Evolutionary conservation across 2,113 vertebrate species (phyloP).

Genomic region (Conger conger): DNA sequence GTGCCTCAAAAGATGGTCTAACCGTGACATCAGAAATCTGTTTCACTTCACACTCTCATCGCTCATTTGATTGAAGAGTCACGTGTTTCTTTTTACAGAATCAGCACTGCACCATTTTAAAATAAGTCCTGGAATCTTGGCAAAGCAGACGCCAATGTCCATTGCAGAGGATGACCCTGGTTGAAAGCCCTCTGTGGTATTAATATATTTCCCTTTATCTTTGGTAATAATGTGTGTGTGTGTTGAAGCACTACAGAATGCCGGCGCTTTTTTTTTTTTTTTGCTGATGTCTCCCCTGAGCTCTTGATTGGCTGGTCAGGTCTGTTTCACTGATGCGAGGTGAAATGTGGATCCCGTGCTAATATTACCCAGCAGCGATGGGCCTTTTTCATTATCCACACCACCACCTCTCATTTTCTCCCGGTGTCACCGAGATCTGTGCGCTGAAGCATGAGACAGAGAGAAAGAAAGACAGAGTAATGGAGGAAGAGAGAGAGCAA

Average conservation of each 20-base stretch:
- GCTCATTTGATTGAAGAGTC: constrained; percentile 1
- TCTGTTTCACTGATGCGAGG: background rate
- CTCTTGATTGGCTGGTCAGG: background rate
- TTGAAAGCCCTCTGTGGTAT: background rate
- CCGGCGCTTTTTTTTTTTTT: background rate
- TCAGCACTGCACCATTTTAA: background rate
- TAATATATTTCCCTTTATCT: constrained; percentile 6
- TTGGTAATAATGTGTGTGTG: constrained; percentile 13
- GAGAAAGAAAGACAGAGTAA: background rate
- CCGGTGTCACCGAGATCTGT: background rate
- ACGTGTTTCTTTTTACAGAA: constrained; percentile 8
- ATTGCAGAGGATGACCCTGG: background rate
- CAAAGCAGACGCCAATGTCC: background rate
- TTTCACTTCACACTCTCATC: constrained; percentile 1
- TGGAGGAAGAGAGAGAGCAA: constrained; percentile 1
- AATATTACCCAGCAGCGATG: background rate
- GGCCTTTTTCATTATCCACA: background rate
- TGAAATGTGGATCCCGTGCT: background rate
- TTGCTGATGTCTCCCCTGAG: background rate
- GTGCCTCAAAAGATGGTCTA: background rate
- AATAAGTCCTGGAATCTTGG: background rate
- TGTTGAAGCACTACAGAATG: background rate
- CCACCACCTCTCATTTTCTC: background rate
- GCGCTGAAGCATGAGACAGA: constrained; percentile 6
- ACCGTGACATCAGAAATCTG: constrained; percentile 4